These are phyloP conservation scores for Lissonota sp. DNA, from an alignment of 2,888 invertebrate genomes.

Conservation along the genomic window DNA sequence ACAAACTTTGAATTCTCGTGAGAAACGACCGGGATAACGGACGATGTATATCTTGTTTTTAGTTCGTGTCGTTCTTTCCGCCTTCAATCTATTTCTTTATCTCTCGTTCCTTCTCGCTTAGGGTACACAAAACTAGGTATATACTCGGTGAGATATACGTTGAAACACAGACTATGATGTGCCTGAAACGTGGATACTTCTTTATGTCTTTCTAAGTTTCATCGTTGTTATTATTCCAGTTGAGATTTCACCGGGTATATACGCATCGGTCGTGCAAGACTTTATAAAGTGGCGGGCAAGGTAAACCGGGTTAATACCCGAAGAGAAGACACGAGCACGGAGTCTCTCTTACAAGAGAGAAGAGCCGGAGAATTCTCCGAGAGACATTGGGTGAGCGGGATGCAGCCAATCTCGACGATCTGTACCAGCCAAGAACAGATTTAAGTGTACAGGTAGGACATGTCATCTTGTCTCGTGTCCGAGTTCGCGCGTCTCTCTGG, in stretches of 20 bases:
- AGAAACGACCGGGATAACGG: constrained; percentile 62
- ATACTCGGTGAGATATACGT: constrained; percentile 38
- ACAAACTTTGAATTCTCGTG: constrained; percentile 61
- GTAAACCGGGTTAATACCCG: constrained; percentile 24
- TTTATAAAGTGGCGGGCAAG: constrained; percentile 7
- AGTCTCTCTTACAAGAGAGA: neutral
- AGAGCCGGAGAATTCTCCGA: constrained; percentile 7
- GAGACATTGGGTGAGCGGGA: constrained; percentile 41
- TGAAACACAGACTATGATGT: constrained; percentile 40
- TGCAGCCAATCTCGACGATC: constrained; percentile 55
- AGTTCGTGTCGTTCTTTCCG: constrained; percentile 57
- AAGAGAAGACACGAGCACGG: constrained; percentile 24
- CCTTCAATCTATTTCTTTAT: constrained; percentile 61
- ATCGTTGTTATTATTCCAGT: constrained; percentile 60
- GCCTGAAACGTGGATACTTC: constrained; percentile 56
- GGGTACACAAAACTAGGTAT: constrained; percentile 1
- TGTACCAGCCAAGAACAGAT: constrained; percentile 37
- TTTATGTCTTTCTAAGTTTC: constrained; percentile 54
- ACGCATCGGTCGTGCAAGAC: constrained; percentile 13
- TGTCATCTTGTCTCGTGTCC: constrained; percentile 50
- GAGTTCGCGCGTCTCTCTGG: constrained; percentile 30
- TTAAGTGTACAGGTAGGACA: constrained; percentile 22
- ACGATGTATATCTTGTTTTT: constrained; percentile 65
- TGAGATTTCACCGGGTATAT: constrained; percentile 47
- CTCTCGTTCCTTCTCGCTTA: constrained; percentile 44